phyloP scores from a whole-genome alignment of 2,797 vertebrate species.

The Chloroceryle amazona region DNA sequence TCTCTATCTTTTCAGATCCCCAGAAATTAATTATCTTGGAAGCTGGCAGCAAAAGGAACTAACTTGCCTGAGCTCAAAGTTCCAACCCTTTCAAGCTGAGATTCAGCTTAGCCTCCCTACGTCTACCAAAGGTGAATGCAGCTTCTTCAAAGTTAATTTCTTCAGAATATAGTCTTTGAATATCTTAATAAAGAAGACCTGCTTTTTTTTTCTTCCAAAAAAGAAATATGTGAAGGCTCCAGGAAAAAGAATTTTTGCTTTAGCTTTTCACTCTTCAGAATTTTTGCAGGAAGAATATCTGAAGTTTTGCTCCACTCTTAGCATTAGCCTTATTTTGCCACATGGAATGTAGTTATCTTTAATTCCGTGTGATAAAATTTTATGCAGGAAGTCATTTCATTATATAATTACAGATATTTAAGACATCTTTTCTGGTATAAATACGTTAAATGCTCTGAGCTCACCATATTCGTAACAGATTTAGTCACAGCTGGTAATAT shows the following conservation, averaged over 20 bases:
- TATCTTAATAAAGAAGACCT: background rate
- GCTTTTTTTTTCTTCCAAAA: background rate
- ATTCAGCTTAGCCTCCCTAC: background rate
- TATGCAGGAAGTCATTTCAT: background rate
- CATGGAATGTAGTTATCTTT: background rate
- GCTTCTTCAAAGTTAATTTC: background rate
- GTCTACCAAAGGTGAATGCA: background rate
- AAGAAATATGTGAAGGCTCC: background rate
- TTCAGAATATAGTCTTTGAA: background rate
- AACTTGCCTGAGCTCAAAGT: background rate
- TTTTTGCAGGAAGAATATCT: background rate
- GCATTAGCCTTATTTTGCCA: background rate
- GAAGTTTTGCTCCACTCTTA: background rate
- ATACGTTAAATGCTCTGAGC: background rate
- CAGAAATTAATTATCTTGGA: background rate
- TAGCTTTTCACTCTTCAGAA: background rate
- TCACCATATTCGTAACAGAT: background rate
- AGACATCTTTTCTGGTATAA: slow-evolving; percentile 1
- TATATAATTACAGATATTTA: slow-evolving; percentile 19
- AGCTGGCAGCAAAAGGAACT: background rate
- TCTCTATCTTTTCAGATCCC: background rate
- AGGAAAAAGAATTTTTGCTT: background rate
- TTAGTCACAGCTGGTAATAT: slow-evolving; percentile 15
- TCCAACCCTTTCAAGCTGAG: background rate
- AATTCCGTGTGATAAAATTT: background rate